phyloP scores from a whole-genome alignment of 2,888 invertebrate species.

The Mesorhabditis spiculigera region DNA sequence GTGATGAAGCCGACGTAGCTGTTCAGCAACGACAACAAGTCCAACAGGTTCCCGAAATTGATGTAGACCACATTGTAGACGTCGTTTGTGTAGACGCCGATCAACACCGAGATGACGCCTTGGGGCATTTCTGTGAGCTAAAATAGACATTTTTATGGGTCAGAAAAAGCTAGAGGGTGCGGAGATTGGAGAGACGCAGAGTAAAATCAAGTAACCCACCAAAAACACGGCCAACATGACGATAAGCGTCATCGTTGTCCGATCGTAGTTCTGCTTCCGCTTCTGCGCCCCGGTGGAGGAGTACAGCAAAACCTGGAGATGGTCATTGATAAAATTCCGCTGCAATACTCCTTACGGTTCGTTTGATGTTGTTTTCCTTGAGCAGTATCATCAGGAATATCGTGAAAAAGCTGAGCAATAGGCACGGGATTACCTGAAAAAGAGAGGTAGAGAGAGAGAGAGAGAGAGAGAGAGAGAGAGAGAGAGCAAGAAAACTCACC shows the following conservation, averaged over 20 bases:
- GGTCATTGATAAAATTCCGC: background rate
- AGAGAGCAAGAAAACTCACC: conserved; percentile 2
- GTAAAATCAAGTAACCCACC: conserved; percentile 7
- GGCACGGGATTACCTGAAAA: conserved; percentile 20
- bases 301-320: conserved; percentile 10
- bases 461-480: background rate
- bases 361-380: conserved; percentile 15
- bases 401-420: conserved; percentile 20
- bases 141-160: conserved; percentile 64
- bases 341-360: background rate
- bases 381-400: conserved; percentile 16
- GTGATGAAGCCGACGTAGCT: conserved; percentile 26
- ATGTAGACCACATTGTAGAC: conserved; percentile 18
- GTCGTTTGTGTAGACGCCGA: conserved; percentile 21
- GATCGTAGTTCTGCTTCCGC: conserved; percentile 13
- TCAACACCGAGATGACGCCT: conserved; percentile 27
- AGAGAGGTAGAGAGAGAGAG: background rate
- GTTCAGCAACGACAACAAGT: conserved; percentile 26
- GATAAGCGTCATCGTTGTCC: conserved; percentile 18
- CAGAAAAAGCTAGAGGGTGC: conserved; percentile 73
- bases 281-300: conserved; percentile 13
- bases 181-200: conserved; percentile 63
- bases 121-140: conserved; percentile 72
- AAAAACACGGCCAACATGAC: conserved; percentile 17
- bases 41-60: conserved; percentile 24